phyloP scores from a whole-genome alignment of 1,140 invertebrate species.

The Muscidifurax raptorellus region DNA sequence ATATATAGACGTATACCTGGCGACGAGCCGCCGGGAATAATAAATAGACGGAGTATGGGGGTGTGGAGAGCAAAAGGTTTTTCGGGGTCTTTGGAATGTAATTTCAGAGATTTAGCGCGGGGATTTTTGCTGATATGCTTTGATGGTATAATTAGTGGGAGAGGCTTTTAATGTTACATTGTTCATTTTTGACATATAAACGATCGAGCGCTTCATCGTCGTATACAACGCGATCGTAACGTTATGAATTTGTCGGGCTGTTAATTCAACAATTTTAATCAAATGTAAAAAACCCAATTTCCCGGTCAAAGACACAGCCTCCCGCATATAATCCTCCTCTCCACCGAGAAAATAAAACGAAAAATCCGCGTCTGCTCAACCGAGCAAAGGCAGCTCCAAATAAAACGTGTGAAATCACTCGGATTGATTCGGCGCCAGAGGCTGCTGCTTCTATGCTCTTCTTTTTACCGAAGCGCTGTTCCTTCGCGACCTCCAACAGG shows the following conservation, averaged over 20 bases:
- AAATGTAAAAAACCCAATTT: too few relatives aligned
- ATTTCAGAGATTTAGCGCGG: constrained; percentile 27
- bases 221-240: too few relatives aligned
- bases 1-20: constrained; percentile 19
- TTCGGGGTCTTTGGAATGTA: not conserved
- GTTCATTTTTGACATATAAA: too few relatives aligned
- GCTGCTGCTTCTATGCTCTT: not conserved
- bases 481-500: constrained; percentile 9
- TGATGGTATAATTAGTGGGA: not conserved
- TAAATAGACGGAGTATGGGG: constrained; percentile 34
- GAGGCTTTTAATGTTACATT: not conserved
- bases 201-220: too few relatives aligned
- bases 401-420: constrained; percentile 39
- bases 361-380: not conserved
- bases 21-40: constrained; percentile 36
- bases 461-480: constrained; percentile 7
- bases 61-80: not conserved
- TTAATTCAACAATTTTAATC: too few relatives aligned
- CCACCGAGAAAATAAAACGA: not conserved
- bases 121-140: not conserved
- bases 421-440: constrained; percentile 31
- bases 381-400: not conserved
- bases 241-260: too few relatives aligned
- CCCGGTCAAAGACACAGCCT: too few relatives aligned
- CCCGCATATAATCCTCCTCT: not conserved